Evolutionary conservation across 2,113 vertebrate species (phyloP).

Genomic region (Colossoma macropomum): DNA sequence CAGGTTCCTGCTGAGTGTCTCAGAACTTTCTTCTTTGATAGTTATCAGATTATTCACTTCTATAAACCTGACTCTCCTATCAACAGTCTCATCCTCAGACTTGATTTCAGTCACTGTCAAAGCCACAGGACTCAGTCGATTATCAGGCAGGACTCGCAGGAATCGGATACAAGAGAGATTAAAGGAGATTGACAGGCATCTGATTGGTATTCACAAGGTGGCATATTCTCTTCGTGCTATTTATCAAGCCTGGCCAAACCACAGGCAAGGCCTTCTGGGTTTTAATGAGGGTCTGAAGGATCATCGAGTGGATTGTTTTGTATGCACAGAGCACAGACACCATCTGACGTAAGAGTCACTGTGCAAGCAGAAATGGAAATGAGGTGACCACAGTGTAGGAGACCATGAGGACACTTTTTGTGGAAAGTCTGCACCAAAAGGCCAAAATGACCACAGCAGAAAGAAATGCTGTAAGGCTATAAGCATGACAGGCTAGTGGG

Average conservation of each 20-base stretch:
- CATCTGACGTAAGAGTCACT: constrained; percentile 23
- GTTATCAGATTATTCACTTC: background rate
- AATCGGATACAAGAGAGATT: constrained; percentile 2
- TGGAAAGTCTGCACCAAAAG: background rate
- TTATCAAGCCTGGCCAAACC: constrained; percentile 70
- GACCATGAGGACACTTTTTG: constrained; percentile 5
- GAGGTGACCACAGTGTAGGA: constrained; percentile 8
- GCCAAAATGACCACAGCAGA: background rate
- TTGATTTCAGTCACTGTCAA: background rate
- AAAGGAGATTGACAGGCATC: constrained; percentile 29
- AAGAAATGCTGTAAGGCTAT: background rate
- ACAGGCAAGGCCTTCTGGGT: constrained; percentile 60
- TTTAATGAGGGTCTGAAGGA: constrained; percentile 65
- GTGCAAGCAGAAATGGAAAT: constrained; percentile 40
- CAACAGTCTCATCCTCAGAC: background rate
- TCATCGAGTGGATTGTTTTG: constrained; percentile 64
- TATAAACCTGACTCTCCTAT: background rate
- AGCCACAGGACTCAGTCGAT: background rate
- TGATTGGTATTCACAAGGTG: constrained; percentile 66
- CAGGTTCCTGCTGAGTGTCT: background rate
- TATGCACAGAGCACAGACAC: constrained; percentile 59
- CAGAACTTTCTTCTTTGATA: background rate
- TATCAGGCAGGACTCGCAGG: constrained; percentile 9
- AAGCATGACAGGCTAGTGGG: background rate
- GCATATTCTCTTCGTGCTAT: constrained; percentile 62